These are phyloP conservation scores for Meloidogyne chitwoodi DNA, from an alignment of 1,140 invertebrate species.

Conservation along the genomic window DNA sequence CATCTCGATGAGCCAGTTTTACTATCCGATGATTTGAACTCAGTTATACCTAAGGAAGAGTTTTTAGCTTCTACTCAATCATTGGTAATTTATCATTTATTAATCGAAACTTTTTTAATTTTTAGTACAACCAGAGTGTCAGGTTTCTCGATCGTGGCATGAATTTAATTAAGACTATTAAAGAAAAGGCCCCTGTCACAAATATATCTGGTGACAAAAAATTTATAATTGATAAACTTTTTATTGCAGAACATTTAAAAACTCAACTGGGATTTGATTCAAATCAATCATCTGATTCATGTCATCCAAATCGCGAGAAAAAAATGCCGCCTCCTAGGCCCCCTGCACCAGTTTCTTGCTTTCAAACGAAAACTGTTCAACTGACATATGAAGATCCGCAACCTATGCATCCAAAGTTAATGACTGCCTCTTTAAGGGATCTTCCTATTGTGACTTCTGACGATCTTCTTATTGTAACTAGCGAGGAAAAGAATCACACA, in stretches of 20 bases:
- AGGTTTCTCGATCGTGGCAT: slow-evolving; percentile 40
- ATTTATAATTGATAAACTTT: background rate
- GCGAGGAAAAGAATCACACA: no score
- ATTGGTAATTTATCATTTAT: slow-evolving; percentile 6
- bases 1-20: slow-evolving; percentile 6
- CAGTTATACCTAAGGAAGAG: background rate
- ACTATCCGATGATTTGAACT: background rate
- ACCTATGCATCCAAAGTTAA: background rate
- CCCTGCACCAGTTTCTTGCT: background rate
- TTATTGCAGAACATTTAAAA: background rate
- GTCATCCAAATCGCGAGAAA: background rate
- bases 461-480: no score
- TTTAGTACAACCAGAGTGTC: background rate
- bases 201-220: slow-evolving; percentile 69
- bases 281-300: background rate
- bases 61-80: background rate
- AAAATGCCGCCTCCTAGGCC: background rate
- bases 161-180: slow-evolving; percentile 78
- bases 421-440: background rate
- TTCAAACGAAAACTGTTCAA: background rate
- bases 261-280: background rate
- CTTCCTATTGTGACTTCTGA: background rate
- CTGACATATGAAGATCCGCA: background rate
- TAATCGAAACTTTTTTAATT: background rate
- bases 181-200: slow-evolving; percentile 90